Percentiles rank a stretch among this genome's conserved stretches.
phyloP scores from a whole-genome alignment of 2,888 invertebrate genomes.

The Tenthredo notha region DNA sequence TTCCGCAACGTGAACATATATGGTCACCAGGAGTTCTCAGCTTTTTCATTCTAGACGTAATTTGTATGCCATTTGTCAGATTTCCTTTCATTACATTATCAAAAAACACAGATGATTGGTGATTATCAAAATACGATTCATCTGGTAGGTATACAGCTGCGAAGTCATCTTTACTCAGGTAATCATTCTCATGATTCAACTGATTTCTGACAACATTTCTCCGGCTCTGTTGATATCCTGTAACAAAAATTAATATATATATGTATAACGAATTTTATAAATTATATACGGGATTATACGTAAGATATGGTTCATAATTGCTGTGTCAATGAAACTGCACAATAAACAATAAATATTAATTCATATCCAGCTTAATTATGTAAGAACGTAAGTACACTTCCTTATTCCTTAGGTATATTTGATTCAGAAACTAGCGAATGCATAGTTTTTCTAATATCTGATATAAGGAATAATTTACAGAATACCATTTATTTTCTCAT shows the following conservation, averaged over 20 bases:
- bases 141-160: neutral
- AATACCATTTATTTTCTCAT: neutral
- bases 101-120: neutral
- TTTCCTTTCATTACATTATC: neutral
- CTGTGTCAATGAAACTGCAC: neutral
- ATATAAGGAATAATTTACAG: neutral
- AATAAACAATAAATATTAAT: neutral
- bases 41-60: neutral
- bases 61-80: neutral
- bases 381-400: neutral
- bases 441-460: neutral
- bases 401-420: neutral
- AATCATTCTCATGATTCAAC: neutral
- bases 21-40: constrained; percentile 54
- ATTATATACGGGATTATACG: neutral
- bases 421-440: neutral
- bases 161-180: neutral
- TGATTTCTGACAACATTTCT: neutral
- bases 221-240: constrained; percentile 32
- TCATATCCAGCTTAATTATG: neutral
- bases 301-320: neutral
- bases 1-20: constrained; percentile 67
- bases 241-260: constrained; percentile 55
- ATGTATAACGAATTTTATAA: constrained; percentile 19
- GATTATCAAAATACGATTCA: constrained; percentile 4